Evolutionary conservation across 2,113 vertebrate genomes (phyloP).

Genomic region (Spea multiplicata): DNA sequence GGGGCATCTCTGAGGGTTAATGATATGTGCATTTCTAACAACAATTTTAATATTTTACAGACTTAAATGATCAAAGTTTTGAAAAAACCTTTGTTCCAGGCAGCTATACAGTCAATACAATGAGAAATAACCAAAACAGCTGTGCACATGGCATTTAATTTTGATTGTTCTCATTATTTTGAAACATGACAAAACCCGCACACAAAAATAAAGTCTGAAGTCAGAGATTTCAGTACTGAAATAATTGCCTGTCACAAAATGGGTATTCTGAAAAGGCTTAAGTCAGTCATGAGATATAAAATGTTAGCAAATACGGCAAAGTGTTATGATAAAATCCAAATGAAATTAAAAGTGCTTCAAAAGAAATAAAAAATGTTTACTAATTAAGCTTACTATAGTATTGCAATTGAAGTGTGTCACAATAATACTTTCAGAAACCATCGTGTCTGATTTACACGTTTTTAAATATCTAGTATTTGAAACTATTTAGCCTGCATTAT

Average conservation of each 20-base stretch:
- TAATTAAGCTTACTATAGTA: constrained; percentile 12
- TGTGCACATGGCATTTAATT: constrained; percentile 37
- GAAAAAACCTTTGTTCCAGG: neutral
- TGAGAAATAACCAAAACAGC: constrained; percentile 29
- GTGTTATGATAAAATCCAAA: constrained; percentile 41
- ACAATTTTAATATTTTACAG: no score
- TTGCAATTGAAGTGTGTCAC: neutral
- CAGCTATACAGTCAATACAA: neutral
- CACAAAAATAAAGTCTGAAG: constrained; percentile 29
- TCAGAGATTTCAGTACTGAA: constrained; percentile 28
- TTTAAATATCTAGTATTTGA: constrained; percentile 14
- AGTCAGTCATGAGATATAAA: constrained; percentile 48
- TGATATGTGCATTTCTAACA: no score
- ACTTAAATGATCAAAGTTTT: neutral
- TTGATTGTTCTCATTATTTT: constrained; percentile 46
- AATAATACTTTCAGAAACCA: neutral
- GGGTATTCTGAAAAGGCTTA: constrained; percentile 49
- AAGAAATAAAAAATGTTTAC: constrained; percentile 30
- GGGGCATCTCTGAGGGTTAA: no score
- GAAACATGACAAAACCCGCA: neutral
- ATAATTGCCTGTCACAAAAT: constrained; percentile 47
- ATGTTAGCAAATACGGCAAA: constrained; percentile 30
- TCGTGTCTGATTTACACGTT: constrained; percentile 21
- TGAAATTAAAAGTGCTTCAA: constrained; percentile 41
- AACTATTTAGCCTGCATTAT: neutral